Evolutionary conservation across 2,888 invertebrate genomes (phyloP), one percentile per base, ranked within the genome.

Genomic region (Calliphora vomitoria): DNA sequence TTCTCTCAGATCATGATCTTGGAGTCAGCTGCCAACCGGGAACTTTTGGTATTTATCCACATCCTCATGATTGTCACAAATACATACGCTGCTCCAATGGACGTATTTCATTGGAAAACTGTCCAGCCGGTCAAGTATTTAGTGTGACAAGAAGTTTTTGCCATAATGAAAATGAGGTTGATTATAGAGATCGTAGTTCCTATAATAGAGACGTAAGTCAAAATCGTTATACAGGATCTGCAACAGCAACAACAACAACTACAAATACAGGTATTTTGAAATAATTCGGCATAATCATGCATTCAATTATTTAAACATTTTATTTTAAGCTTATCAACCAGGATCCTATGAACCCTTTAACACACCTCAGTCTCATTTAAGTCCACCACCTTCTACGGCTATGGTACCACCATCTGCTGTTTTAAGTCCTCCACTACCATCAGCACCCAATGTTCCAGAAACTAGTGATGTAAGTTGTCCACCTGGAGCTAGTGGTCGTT

Each of bases 111-210:
- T 93, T 94, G 6, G 95, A 95, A 93, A 93, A 94, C 76, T 96
- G 96, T 91, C 95, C 94, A 1, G 94, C 95, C 11, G 95, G 95
- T 11, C 95, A 95, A 0, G 94, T 95, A 4, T 96, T 95, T 89
- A 95, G 95, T 91, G 94, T 95, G 0, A 88, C 88, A 1, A 89
- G 93, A 31, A 93, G 93, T 47, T 93, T 94, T 35, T 96, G 96
- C 89, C 95, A 95, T 92, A 94, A 94, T 92, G 95, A 95, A 0
- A 90, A 93, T 74, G 95, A 95, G 85, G 95, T 95, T 0, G 90
- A 94, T 11, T 44, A 74, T 38, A 53, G 66, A 6, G 87, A 89
- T 80, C 86, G 87, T 60, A 80, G 75, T 55, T 82, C 76, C 1
- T 87, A 82, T 35, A 78, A 78, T 18, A 64, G 78, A 47, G 66